phyloP scores from a whole-genome alignment of 1,140 invertebrate species.

The Aphelinus atriplicis region DNA sequence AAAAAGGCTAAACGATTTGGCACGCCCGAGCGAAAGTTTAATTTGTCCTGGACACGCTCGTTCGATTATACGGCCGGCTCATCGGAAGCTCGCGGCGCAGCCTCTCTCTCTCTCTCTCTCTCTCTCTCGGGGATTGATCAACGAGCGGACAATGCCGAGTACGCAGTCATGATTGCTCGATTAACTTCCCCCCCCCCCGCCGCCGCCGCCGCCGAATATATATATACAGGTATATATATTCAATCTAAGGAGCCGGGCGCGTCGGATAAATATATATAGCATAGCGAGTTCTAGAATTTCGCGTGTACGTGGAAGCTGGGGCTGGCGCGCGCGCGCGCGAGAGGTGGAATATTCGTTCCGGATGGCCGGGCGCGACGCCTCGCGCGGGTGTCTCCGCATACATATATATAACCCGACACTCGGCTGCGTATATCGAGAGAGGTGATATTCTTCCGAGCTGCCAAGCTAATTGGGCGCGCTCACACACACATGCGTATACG shows the following conservation, averaged over 20 bases:
- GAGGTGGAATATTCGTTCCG: slow-evolving; percentile 17
- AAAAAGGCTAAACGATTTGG: slow-evolving; percentile 40
- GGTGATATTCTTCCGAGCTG: not conserved
- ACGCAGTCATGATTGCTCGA: slow-evolving; percentile 42
- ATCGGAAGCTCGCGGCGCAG: not conserved
- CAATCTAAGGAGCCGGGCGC: too few species aligned
- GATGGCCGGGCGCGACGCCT: not conserved
- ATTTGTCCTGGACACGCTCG: slow-evolving; percentile 40
- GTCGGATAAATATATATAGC: too few species aligned
- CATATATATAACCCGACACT: not conserved
- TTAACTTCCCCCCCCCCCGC: slow-evolving; percentile 20
- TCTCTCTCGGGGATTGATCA: not conserved
- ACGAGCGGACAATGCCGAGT: slow-evolving; percentile 34
- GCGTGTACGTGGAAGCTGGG: slow-evolving; percentile 3
- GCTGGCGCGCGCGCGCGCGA: not conserved
- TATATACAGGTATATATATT: not conserved
- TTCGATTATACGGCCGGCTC: slow-evolving; percentile 24
- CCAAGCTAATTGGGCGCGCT: too few species aligned
- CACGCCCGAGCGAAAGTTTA: slow-evolving; percentile 38
- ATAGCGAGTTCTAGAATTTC: slow-evolving; percentile 8
- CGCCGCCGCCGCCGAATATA: not conserved
- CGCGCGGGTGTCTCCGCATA: too few species aligned
- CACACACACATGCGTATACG: not conserved
- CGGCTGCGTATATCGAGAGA: not conserved
- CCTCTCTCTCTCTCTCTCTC: slow-evolving; percentile 2